Base-by-base conservation (phyloP, 1,140 invertebrate genomes). In the Rhagoletis pomonella region DNA sequence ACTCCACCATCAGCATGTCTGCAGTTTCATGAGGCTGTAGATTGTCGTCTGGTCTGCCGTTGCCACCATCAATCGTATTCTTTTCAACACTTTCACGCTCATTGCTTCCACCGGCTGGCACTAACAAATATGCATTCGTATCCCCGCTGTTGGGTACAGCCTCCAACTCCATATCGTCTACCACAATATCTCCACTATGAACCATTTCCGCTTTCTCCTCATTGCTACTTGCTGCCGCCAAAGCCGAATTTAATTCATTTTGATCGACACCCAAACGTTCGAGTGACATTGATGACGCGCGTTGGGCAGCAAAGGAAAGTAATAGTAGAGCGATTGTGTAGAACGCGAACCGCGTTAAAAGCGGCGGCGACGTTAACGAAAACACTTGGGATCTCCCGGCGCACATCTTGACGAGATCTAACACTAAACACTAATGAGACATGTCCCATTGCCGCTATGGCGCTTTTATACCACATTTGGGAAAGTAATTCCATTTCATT, bases 351-450 rank as follows among this genome's bases (percentile, higher is more conserved):
- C 85, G 59, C 88, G 88, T 50, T 60, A n/a, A 84, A 60, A 62
- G 60, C 59, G 87, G 39, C 42, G 86, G 81, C 55, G 7, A 47
- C 73, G 55, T 58, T 87, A 14, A n/a, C n/a, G n/a, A 88, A 59
- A 64, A 87, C 29, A 77, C 88, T 89, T 81, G 12, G 89, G 90
- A 92, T 92, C 91, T 92, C 90, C 89, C 90, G 89, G 88, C 89
- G 89, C 89, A 91, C 91, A 92, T 92, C 91, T 92, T 92, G 87
- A 89, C 91, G 91, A 91, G 91, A 92, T 92, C 91, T 91, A 89
- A 90, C 90, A 91, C 90, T 91, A 91, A 92, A 91, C 90, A 91
- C 90, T 92, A 92, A 92, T 92, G 91, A 92, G 91, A 92, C 91
- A 92, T 91, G 91, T 91, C 90, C 90, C 91, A 92, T 91, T 89